Evolutionary conservation across 2,888 invertebrate species (phyloP).

Genomic region (Nasonia oneida): DNA sequence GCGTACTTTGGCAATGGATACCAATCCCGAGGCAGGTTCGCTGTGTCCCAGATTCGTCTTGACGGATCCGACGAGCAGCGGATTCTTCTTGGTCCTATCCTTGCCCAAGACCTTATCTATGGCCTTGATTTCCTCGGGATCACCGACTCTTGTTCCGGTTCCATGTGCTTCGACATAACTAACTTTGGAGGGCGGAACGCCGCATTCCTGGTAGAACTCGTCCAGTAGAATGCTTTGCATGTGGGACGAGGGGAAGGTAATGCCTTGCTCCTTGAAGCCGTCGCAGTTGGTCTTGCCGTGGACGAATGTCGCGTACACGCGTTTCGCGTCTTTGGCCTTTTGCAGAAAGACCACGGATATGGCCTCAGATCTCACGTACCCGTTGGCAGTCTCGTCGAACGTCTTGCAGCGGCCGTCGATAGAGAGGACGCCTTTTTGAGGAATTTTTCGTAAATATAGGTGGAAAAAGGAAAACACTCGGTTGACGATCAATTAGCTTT

Average conservation of each 20-base stretch:
- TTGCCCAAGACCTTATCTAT: constrained; percentile 88
- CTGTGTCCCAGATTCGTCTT: constrained; percentile 97
- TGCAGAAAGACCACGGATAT: constrained; percentile 86
- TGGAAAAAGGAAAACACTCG: too few relatives aligned
- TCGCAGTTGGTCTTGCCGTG: constrained; percentile 82
- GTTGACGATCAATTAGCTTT: too few relatives aligned
- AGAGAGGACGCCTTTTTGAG: constrained; percentile 84
- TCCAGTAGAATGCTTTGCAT: constrained; percentile 73
- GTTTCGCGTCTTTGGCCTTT: constrained; percentile 79
- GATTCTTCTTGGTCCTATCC: constrained; percentile 82
- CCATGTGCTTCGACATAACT: constrained; percentile 86
- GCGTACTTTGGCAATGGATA: constrained; percentile 88
- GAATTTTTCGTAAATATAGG: too few relatives aligned
- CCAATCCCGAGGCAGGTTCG: constrained; percentile 91
- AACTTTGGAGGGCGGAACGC: constrained; percentile 81
- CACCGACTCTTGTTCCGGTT: constrained; percentile 90
- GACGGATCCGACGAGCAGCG: constrained; percentile 92
- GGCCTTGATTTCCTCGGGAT: constrained; percentile 92
- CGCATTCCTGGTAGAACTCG: constrained; percentile 82
- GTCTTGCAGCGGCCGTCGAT: constrained; percentile 92
- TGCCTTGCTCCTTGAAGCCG: constrained; percentile 76
- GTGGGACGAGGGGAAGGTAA: constrained; percentile 67
- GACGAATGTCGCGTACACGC: constrained; percentile 80
- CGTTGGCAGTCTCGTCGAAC: constrained; percentile 90
- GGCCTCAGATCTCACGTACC: constrained; percentile 90